Percentiles rank a stretch among this genome's conserved stretches.
Conservation (phyloP, 2,888 invertebrate genomes). For the Calameuta filiformis region DNA sequence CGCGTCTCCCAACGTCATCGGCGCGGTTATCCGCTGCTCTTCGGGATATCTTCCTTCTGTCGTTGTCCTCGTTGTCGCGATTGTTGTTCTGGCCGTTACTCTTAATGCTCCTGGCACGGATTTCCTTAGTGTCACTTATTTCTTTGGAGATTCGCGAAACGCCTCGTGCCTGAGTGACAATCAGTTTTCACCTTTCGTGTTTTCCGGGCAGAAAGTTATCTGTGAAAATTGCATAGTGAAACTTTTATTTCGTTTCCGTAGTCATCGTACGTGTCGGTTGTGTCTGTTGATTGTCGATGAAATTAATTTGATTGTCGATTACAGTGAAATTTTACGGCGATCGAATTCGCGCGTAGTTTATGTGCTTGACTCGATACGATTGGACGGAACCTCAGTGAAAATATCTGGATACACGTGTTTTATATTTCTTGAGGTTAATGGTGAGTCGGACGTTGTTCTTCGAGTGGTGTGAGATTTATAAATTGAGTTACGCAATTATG, state of each 20-base stretch:
- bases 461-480: too few relatives aligned
- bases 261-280: background rate
- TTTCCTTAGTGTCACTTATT: background rate
- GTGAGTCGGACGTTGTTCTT: background rate
- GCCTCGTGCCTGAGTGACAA: background rate
- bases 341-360: background rate
- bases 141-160: background rate
- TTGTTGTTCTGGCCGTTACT: background rate
- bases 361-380: background rate
- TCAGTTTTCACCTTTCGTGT: background rate
- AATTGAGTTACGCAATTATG: background rate
- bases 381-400: background rate
- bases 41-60: background rate
- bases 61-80: background rate
- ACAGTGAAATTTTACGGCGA: background rate
- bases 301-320: background rate
- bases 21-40: constrained; percentile 5
- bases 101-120: background rate
- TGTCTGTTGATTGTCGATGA: background rate
- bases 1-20: constrained; percentile 35
- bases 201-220: background rate
- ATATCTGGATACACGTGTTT: background rate
- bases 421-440: background rate
- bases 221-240: background rate
- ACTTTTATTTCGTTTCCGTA: background rate